phyloP scores from a whole-genome alignment of 1,140 invertebrate species.

The Rhagoletis zephyria region DNA sequence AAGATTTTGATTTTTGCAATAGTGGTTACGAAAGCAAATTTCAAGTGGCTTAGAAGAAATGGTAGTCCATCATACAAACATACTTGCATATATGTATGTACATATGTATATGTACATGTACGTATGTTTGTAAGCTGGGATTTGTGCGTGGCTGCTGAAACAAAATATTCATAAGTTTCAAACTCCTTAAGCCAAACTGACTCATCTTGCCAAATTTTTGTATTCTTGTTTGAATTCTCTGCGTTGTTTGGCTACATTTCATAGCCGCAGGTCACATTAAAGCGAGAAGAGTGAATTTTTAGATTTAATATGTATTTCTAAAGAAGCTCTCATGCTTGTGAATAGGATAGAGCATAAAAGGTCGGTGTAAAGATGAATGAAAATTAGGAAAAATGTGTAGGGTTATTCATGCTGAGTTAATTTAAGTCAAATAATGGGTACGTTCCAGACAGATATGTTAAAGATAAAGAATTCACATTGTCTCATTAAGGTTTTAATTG shows the following conservation, averaged over 20 bases:
- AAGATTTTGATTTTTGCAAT: neutral
- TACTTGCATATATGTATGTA: too few relatives aligned
- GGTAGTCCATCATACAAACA: neutral
- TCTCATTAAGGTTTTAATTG: too few relatives aligned
- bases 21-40: neutral
- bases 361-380: too few relatives aligned
- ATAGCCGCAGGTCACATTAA: neutral
- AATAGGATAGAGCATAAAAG: too few relatives aligned
- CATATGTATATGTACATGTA: neutral
- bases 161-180: neutral
- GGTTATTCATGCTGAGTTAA: too few relatives aligned
- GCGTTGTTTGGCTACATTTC: neutral
- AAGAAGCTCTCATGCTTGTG: neutral
- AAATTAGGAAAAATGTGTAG: too few relatives aligned
- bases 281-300: neutral
- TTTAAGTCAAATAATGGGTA: too few relatives aligned
- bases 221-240: neutral
- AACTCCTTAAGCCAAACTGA: neutral
- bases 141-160: neutral
- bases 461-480: too few relatives aligned
- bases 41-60: conserved; percentile 12
- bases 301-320: neutral
- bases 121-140: neutral
- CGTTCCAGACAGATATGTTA: too few relatives aligned
- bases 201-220: neutral